Conservation (phyloP, 1,140 invertebrate species). For the Piezodorus guildinii region DNA sequence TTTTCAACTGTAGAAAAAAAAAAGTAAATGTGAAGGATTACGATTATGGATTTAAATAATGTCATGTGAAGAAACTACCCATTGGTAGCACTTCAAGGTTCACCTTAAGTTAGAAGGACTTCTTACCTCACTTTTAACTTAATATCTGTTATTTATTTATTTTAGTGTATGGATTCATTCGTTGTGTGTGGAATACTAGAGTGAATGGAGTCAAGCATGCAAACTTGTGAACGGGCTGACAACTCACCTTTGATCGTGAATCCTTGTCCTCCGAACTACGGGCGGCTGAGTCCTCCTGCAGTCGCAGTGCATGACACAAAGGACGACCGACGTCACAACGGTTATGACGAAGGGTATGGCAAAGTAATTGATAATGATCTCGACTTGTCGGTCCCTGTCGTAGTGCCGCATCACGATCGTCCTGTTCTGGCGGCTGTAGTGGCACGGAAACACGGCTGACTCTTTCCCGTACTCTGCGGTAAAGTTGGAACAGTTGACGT, state of each 20-base stretch:
- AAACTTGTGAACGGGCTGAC: too few species aligned
- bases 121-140: too few species aligned
- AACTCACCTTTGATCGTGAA: constrained; percentile 34
- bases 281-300: constrained; percentile 45
- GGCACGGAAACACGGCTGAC: constrained; percentile 67
- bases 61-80: too few species aligned
- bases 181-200: too few species aligned
- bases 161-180: too few species aligned
- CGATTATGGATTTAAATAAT: too few species aligned
- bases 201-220: too few species aligned
- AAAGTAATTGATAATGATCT: constrained; percentile 66
- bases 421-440: constrained; percentile 68
- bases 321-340: constrained; percentile 63
- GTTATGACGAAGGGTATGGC: constrained; percentile 70
- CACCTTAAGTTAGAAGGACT: too few species aligned
- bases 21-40: too few species aligned
- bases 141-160: too few species aligned
- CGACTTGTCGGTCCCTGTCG: constrained; percentile 62
- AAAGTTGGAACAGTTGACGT: constrained; percentile 72
- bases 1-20: too few species aligned
- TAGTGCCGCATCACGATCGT: constrained; percentile 69
- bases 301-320: constrained; percentile 75
- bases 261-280: constrained; percentile 39
- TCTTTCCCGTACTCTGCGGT: constrained; percentile 60
- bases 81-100: too few species aligned